Evolutionary conservation across 2,888 invertebrate genomes (phyloP).

Genomic region (Myopa testacea): DNA sequence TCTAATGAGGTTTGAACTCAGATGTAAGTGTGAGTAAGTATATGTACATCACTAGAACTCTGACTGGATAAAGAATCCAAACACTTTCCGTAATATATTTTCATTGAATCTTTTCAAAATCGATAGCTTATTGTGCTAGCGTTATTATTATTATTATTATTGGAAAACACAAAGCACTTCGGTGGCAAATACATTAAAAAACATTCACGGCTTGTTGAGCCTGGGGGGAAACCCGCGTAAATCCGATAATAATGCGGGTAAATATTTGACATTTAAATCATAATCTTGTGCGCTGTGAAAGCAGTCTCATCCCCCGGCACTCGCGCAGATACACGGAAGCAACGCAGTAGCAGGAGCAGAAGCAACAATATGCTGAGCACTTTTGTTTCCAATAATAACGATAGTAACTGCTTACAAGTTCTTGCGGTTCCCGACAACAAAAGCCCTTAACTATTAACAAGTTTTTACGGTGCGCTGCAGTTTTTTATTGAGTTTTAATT

Average conservation of each 20-base stretch:
- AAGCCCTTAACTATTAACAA: conserved; percentile 4
- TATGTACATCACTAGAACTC: neutral
- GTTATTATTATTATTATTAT: conserved; percentile 13
- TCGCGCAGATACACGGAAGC: neutral
- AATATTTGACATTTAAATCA: conserved; percentile 54
- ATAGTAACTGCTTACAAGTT: conserved; percentile 4
- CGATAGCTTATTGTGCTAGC: neutral
- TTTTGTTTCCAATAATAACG: conserved; percentile 16
- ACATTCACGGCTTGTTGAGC: conserved; percentile 48
- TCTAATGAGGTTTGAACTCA: too few relatives aligned
- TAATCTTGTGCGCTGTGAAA: conserved; percentile 36
- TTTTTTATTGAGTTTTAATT: conserved; percentile 1
- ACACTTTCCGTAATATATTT: conserved; percentile 15
- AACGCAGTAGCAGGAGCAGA: neutral
- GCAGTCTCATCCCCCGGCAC: neutral
- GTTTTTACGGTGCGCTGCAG: neutral
- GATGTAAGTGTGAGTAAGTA: too few relatives aligned
- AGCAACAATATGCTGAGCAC: neutral
- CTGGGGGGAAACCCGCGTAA: conserved; percentile 49
- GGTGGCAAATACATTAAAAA: conserved; percentile 22
- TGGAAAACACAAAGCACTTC: conserved; percentile 15
- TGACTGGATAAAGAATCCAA: neutral
- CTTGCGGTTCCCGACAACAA: conserved; percentile 23
- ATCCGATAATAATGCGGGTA: conserved; percentile 55
- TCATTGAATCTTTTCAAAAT: conserved; percentile 14